phyloP scores from a whole-genome alignment of 2,888 invertebrate species.

The Ormia ochracea region DNA sequence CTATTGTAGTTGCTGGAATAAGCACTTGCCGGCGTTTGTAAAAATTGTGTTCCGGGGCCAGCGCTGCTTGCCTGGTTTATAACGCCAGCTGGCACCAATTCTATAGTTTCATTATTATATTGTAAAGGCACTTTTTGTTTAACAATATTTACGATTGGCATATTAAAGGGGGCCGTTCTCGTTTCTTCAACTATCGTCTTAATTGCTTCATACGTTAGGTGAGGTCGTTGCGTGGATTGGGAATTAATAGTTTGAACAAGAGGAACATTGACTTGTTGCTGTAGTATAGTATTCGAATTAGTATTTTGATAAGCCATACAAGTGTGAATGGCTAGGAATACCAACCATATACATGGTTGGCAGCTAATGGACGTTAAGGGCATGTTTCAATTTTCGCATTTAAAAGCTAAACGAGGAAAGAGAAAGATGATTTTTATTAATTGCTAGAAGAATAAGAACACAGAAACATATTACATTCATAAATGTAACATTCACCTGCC shows the following conservation, averaged over 20 bases:
- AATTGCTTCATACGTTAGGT: constrained; percentile 7
- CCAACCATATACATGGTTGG: constrained; percentile 39
- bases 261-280: constrained; percentile 60
- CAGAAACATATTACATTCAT: too few relatives aligned
- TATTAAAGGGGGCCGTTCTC: constrained; percentile 34
- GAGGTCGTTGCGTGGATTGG: constrained; percentile 19
- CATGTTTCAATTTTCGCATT: constrained; percentile 43
- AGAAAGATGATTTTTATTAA: neutral
- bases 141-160: constrained; percentile 53
- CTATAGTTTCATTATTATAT: constrained; percentile 63
- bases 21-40: constrained; percentile 66
- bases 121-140: constrained; percentile 71
- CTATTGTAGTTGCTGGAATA: constrained; percentile 69
- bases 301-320: constrained; percentile 59
- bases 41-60: constrained; percentile 43
- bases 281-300: constrained; percentile 58
- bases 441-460: too few relatives aligned
- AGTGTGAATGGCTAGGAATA: constrained; percentile 40
- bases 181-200: constrained; percentile 19
- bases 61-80: constrained; percentile 16
- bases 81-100: constrained; percentile 50
- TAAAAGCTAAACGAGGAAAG: neutral
- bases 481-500: too few relatives aligned
- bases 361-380: constrained; percentile 18
- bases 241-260: constrained; percentile 47